Conservation (phyloP, 2,888 invertebrate species). For the Sussaba pulchella region DNA sequence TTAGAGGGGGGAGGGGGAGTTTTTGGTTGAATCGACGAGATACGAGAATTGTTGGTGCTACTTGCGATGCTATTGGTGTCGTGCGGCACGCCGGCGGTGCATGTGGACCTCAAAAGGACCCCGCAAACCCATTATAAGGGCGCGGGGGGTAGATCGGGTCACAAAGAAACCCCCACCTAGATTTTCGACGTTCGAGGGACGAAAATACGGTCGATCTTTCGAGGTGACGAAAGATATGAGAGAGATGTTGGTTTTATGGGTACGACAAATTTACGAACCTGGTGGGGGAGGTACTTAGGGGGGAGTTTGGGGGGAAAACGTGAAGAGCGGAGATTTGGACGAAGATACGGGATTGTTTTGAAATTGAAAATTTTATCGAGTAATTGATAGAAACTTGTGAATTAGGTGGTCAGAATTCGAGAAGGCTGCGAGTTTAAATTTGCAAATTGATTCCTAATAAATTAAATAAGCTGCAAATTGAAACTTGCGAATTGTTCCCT, state of each 20-base stretch:
- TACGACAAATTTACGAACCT: conserved; percentile 5
- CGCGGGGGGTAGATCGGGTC: conserved; percentile 1
- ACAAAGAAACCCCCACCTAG: conserved; percentile 18
- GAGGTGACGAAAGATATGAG: conserved; percentile 18
- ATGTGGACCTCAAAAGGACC: conserved; percentile 53
- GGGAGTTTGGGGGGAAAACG: background rate
- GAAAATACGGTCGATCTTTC: conserved; percentile 26
- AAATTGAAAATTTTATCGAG: too few species aligned
- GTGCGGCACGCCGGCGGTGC: conserved; percentile 42
- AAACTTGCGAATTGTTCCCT: too few species aligned
- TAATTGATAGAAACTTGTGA: too few species aligned
- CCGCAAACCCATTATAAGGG: conserved; percentile 56
- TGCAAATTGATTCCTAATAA: too few species aligned
- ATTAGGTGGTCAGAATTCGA: too few species aligned
- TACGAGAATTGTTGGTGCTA: conserved; percentile 60
- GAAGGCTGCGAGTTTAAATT: too few species aligned
- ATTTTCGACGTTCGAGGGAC: background rate
- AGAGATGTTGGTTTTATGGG: background rate
- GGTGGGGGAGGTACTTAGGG: conserved; percentile 2
- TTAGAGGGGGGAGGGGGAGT: too few species aligned
- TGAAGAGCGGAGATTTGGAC: too few species aligned
- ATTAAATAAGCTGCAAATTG: too few species aligned
- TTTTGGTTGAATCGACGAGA: conserved; percentile 28
- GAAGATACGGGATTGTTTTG: too few species aligned
- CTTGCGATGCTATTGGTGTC: conserved; percentile 57